Conservation (phyloP, 2,888 invertebrate genomes). For the Cephus pulcher region DNA sequence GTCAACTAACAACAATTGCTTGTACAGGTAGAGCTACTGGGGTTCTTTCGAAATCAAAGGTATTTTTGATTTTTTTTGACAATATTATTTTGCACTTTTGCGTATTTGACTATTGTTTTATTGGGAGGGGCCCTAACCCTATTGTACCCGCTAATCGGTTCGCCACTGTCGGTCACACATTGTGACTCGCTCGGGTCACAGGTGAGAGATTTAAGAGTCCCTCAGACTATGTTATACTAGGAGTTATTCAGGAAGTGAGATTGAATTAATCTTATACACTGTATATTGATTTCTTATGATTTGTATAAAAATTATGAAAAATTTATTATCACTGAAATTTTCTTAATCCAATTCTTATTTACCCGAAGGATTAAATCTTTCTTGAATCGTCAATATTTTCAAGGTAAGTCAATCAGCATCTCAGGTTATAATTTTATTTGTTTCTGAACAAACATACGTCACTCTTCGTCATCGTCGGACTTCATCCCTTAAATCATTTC, state of each 20-base stretch:
- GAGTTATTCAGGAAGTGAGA: slow-evolving; percentile 36
- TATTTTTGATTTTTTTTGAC: neutral
- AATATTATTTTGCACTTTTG: neutral
- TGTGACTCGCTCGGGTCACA: slow-evolving; percentile 52
- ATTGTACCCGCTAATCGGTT: slow-evolving; percentile 25
- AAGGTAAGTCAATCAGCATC: neutral
- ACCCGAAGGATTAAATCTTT: neutral
- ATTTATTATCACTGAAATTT: neutral
- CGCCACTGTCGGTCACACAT: slow-evolving; percentile 47
- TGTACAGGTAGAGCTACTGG: no score
- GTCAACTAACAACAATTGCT: no score
- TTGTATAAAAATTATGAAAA: neutral
- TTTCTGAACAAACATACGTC: neutral
- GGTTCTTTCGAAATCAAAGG: neutral
- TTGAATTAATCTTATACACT: slow-evolving; percentile 17
- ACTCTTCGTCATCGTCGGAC: neutral
- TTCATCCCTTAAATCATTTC: neutral
- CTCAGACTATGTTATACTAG: slow-evolving; percentile 25
- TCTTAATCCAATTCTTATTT: neutral
- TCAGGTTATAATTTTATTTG: neutral
- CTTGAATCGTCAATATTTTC: neutral
- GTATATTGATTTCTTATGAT: neutral
- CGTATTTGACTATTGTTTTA: neutral
- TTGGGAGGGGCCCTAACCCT: neutral
- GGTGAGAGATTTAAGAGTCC: slow-evolving; percentile 54